Evolutionary conservation across 2,797 vertebrate species (phyloP).

Genomic region (Schizopygopsis pylzovi): DNA sequence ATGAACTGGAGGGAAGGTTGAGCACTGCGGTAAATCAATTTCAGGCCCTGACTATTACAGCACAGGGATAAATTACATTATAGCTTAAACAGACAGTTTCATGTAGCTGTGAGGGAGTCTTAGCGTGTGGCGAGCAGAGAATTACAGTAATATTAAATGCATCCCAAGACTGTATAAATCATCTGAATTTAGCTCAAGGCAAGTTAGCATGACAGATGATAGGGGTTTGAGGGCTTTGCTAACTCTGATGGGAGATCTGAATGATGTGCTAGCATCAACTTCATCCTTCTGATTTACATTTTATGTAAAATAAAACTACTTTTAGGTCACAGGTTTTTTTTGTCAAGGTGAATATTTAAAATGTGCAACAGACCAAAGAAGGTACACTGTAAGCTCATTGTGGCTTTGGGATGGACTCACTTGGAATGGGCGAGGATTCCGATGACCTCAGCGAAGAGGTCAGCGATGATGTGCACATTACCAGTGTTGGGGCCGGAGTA

Average conservation of each 20-base stretch:
- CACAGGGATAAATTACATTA: slow-evolving; percentile 46
- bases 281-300: not conserved
- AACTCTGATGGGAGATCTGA: slow-evolving; percentile 1
- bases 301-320: not conserved
- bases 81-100: slow-evolving; percentile 42
- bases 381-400: not conserved
- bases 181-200: not conserved
- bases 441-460: slow-evolving; percentile 98
- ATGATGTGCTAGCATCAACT: not conserved
- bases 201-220: not conserved
- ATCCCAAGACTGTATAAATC: slow-evolving; percentile 40
- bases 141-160: slow-evolving; percentile 51
- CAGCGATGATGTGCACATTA: slow-evolving; percentile 98
- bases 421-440: slow-evolving; percentile 98
- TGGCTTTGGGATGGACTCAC: slow-evolving; percentile 72
- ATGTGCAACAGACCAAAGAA: not conserved
- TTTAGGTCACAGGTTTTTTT: not conserved
- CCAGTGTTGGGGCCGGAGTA: slow-evolving; percentile 99
- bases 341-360: not conserved
- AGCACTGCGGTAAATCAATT: slow-evolving; percentile 47
- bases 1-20: slow-evolving; percentile 14
- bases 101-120: slow-evolving; percentile 39
- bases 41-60: slow-evolving; percentile 41
- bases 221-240: slow-evolving; percentile 21
- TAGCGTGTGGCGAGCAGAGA: slow-evolving; percentile 35